A percentile compares a stretch with the other conserved stretches of the same genome.
Conservation (phyloP, 2,113 vertebrate genomes). For the zebrafish (Danio rerio) region GRCz12tu NC_133186.1:2915001-2915500, state of each 20-base stretch:
- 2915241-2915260: background rate
- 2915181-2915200: conserved; percentile 37
- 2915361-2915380: too few species aligned
- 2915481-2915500: too few species aligned
- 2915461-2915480: too few species aligned
- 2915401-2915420: too few species aligned
- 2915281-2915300: too few species aligned
- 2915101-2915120: conserved; percentile 64
- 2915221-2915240: conserved; percentile 9
- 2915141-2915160: conserved; percentile 53
- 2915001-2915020: conserved; percentile 50
- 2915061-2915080: conserved; percentile 62
- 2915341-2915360: too few species aligned
- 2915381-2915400: too few species aligned
- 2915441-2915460: too few species aligned
- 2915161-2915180: background rate
- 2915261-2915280: too few species aligned
- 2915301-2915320: too few species aligned
- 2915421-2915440: too few species aligned
- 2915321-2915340: too few species aligned
- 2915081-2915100: conserved; percentile 67
- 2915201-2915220: conserved; percentile 28
- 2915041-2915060: conserved; percentile 52
- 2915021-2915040: conserved; percentile 40
- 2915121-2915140: conserved; percentile 44